phyloP scores from a whole-genome alignment of 64 coral and sea anemone species.

The Dendronephthya gigantea region DNA sequence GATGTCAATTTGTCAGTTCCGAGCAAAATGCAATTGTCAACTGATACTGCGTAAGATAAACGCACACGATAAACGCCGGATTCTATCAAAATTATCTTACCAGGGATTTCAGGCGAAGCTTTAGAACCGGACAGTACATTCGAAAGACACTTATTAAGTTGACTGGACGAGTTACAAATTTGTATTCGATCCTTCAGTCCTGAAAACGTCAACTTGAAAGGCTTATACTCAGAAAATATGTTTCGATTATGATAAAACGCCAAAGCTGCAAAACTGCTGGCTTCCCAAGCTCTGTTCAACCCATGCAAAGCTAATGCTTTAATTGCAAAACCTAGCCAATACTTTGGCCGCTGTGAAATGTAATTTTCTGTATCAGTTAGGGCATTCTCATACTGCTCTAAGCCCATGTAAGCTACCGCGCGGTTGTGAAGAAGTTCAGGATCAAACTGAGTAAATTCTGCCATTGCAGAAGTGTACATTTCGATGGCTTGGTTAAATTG shows the following conservation, averaged over 20 bases:
- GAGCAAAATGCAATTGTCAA: no score
- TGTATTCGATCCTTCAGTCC: neutral
- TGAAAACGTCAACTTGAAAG: neutral
- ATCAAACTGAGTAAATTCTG: neutral
- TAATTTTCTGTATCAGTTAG: neutral
- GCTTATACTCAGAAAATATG: neutral
- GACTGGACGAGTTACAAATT: neutral
- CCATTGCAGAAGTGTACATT: neutral
- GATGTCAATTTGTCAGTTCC: no score
- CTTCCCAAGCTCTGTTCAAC: neutral
- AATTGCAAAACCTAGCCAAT: neutral
- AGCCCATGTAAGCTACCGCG: neutral
- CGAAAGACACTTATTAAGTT: neutral
- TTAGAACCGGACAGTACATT: neutral
- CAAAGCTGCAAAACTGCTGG: neutral
- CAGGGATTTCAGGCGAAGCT: neutral
- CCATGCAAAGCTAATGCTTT: neutral
- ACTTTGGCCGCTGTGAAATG: neutral
- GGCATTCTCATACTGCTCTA: neutral
- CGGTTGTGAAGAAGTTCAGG: neutral
- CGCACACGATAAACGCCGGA: no score
- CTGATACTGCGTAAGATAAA: no score
- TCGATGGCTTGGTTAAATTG: neutral
- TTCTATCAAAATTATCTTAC: neutral
- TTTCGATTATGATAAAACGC: neutral